phyloP scores from a whole-genome alignment of 2,113 vertebrate species.

The Pseudopodoces humilis region DNA sequence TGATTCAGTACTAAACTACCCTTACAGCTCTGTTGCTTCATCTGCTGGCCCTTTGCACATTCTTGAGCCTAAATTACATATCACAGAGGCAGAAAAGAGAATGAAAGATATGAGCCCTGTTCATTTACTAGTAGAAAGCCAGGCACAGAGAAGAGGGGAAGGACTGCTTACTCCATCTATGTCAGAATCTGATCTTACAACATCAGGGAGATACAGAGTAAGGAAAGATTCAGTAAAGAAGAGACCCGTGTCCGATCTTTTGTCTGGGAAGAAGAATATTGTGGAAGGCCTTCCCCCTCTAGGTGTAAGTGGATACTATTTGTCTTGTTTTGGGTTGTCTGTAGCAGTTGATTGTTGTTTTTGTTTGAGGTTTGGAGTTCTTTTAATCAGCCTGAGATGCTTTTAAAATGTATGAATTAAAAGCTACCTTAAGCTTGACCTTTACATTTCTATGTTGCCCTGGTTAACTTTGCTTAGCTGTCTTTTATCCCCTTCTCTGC shows the following conservation, averaged over 20 bases:
- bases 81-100: slow-evolving; percentile 78
- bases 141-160: slow-evolving; percentile 69
- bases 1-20: slow-evolving; percentile 78
- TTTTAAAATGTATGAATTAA: background rate
- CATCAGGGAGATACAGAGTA: slow-evolving; percentile 78
- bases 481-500: background rate
- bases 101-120: slow-evolving; percentile 39
- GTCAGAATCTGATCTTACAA: slow-evolving; percentile 91
- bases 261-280: slow-evolving; percentile 83
- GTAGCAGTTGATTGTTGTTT: background rate
- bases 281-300: slow-evolving; percentile 89
- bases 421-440: background rate
- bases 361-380: background rate
- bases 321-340: background rate
- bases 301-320: slow-evolving; percentile 79
- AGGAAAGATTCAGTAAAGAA: slow-evolving; percentile 87
- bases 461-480: background rate
- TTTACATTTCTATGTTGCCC: background rate
- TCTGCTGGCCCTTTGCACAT: slow-evolving; percentile 73
- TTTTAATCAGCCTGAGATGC: background rate
- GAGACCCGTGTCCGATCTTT: slow-evolving; percentile 87
- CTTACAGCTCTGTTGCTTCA: slow-evolving; percentile 73
- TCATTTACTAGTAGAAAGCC: slow-evolving; percentile 68
- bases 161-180: slow-evolving; percentile 84
- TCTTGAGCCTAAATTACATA: slow-evolving; percentile 81